Evolutionary conservation across 2,113 vertebrate species (phyloP), one percentile per base, ranked within the genome.

Genomic region (Electrona antarctica): DNA sequence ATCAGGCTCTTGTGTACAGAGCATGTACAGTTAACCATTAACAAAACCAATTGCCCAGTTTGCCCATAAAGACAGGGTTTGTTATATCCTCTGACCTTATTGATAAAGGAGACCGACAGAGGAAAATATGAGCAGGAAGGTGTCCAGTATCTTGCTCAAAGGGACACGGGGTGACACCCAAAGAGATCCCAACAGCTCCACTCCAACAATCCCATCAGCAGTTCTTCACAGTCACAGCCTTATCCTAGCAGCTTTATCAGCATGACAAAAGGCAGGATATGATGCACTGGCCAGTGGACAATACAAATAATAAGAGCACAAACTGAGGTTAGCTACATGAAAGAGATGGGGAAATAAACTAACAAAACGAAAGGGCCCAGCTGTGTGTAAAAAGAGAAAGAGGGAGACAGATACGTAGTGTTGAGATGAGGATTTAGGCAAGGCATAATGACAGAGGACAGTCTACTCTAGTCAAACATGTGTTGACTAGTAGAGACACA

Each of bases 11-110:
- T 41, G 33, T 41, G 33, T 41, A 6, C 33, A 1, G 28, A 76
- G 10, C 66, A 66, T 7, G 29, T 67, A 47, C 41, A 7, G 74
- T 84, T 74, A 88, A 87, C 15, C 69, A 83, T 89, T 87, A 64
- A 58, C 79, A 56, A 45, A 15, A 3, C n/a, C 21, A 67, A 12
- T 1, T 21, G 45, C 15, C 45, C 58, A 78, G 13, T 52, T 4
- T 72, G 69, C 13, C 69, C 14, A 77, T 72, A 59, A 77, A 60
- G 45, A 0, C 8, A 14, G 64, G 0, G 7, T 60, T 64, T 73
- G 78, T 60, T 60, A 61, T 12, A 47, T 46, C 60, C 21, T 14
- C 9, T 50, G 63, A 70, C 66, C 57, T 60, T 33, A 55, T 2
- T 59, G 60, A 80, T 68, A 80, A 82, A 80, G 51, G 8, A 61